Evolutionary conservation across 2,113 vertebrate genomes (phyloP), one percentile per base, ranked within the genome.

Genomic region (Pedionomus torquatus): DNA sequence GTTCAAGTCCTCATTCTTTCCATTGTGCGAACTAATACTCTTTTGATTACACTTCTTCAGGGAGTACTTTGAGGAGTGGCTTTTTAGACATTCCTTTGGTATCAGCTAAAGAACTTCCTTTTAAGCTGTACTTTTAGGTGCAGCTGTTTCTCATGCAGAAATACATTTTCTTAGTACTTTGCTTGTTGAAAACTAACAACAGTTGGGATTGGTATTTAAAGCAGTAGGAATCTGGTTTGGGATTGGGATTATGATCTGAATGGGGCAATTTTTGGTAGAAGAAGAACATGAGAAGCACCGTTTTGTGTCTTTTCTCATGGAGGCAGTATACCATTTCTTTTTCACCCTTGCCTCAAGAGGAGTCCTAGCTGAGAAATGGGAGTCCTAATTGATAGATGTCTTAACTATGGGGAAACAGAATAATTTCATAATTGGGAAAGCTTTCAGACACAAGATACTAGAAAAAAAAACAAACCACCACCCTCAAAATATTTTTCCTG

Each of bases 51-150:
- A 0, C 79, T 80, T 41, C 79, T 94, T 54, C 13, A 35, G 95
- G 95, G 95, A 95, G 87, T 44, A 46, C 90, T 93, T 58, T 37
- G 92, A 86, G 95, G 96, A 95, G 96, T 96, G 96, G 96, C 95
- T 95, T 86, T 86, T 64, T 1, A 8, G 82, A 39, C 94, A 92
- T 95, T 96, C 94, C 88, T 97, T 96, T 81, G 54, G 68, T 92
- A 93, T 86, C 96, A 80, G 85, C 89, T 31, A 1, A 54, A 51
- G 41, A 92, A 66, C 85, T 96, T 87, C 90, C 82, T 57, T 71
- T 52, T 24, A 7, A 33, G 39, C 48, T 74, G 33, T 8, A 4
- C 55, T 78, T 43, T 3, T 77, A 79, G 92, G 70, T 85, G 85
- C 82, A 97, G 90, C 84, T 87, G 63, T 76, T 81, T 49, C 69